phyloP scores from a whole-genome alignment of 92 coral and sea anemone genomes.

The Galaxea fascicularis region DNA sequence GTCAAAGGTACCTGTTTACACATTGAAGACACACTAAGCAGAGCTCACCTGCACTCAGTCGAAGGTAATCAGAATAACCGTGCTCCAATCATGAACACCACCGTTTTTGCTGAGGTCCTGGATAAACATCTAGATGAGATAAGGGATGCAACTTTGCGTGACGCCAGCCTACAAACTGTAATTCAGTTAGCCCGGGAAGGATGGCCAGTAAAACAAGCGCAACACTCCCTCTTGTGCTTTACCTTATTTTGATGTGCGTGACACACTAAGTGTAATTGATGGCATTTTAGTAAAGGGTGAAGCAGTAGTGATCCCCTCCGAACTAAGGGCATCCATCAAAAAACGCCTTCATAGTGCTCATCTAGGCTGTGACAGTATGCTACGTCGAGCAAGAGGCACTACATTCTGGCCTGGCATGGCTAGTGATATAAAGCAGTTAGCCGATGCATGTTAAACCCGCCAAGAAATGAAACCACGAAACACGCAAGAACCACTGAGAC shows the following conservation, averaged over 20 bases:
- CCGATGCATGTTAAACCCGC: slow-evolving; percentile 46
- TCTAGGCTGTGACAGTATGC: slow-evolving; percentile 44
- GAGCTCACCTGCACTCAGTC: slow-evolving; percentile 59
- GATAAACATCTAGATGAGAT: slow-evolving; percentile 55
- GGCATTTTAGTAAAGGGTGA: no score
- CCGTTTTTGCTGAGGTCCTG: slow-evolving; percentile 45
- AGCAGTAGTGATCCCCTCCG: slow-evolving; percentile 23
- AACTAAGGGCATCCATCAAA: slow-evolving; percentile 38
- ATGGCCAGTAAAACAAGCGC: slow-evolving; percentile 62
- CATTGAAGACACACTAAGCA: slow-evolving; percentile 67
- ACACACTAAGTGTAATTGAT: no score
- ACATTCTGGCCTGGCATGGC: slow-evolving; percentile 67
- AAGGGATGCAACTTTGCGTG: slow-evolving; percentile 49
- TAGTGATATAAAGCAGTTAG: slow-evolving; percentile 37
- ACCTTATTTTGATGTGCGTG: slow-evolving; percentile 15
- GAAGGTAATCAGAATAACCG: slow-evolving; percentile 50
- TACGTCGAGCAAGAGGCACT: slow-evolving; percentile 25
- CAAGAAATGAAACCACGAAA: slow-evolving; percentile 39
- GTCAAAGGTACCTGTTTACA: slow-evolving; percentile 43
- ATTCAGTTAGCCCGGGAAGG: slow-evolving; percentile 45
- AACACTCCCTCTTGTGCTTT: slow-evolving; percentile 38
- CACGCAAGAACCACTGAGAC: slow-evolving; percentile 45
- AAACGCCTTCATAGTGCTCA: slow-evolving; percentile 49
- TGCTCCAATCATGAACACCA: slow-evolving; percentile 53
- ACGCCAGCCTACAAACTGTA: slow-evolving; percentile 39